Evolutionary conservation across 2,113 vertebrate genomes (phyloP).

Genomic region (Coreoperca whiteheadi): DNA sequence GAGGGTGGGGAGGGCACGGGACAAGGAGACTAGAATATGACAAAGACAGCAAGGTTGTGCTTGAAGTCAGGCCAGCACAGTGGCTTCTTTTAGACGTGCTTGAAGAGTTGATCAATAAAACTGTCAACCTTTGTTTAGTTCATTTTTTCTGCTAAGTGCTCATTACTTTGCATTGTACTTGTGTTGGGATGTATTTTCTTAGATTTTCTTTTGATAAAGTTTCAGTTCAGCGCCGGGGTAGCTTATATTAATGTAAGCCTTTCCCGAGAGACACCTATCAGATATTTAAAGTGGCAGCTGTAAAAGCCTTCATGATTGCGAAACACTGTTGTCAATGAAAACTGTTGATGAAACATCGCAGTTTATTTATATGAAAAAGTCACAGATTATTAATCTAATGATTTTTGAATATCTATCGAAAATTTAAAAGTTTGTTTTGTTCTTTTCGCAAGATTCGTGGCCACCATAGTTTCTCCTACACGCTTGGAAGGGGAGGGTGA

Average conservation of each 20-base stretch:
- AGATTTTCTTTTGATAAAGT: background rate
- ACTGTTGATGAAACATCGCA: background rate
- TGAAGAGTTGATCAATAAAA: conserved; percentile 11
- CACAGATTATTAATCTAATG: background rate
- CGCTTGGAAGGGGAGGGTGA: too few species aligned
- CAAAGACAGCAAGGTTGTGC: conserved; percentile 30
- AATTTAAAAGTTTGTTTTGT: too few species aligned
- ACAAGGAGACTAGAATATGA: conserved; percentile 5
- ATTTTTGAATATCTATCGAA: too few species aligned
- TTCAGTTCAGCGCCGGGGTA: background rate
- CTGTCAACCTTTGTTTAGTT: background rate
- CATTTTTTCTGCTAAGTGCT: background rate
- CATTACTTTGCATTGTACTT: background rate
- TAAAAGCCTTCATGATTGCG: background rate
- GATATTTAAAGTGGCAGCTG: background rate
- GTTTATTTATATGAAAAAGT: background rate
- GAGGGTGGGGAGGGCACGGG: conserved; percentile 24
- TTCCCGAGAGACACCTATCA: background rate
- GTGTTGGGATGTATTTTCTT: background rate
- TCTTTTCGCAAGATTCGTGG: too few species aligned
- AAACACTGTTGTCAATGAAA: background rate
- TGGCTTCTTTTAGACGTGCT: background rate
- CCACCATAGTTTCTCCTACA: too few species aligned
- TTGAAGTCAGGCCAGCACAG: conserved; percentile 19
- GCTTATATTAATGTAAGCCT: background rate